Evolutionary conservation across 2,797 vertebrate genomes (phyloP).

Genomic region (Chromis chromis): DNA sequence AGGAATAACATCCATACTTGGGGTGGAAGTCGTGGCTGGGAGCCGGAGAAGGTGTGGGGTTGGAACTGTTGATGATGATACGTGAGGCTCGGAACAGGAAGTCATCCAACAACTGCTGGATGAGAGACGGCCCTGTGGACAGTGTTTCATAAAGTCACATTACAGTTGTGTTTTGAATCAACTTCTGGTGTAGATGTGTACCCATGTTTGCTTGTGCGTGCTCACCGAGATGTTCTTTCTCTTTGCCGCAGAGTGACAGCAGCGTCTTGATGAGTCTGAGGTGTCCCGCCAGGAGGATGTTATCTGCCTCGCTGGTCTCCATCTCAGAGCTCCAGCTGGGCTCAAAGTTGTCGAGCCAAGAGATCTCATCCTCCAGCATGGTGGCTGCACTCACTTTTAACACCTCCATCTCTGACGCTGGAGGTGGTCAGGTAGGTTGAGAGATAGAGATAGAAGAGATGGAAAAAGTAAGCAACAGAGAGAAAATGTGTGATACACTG

Average conservation of each 20-base stretch:
- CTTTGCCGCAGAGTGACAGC: constrained; percentile 94
- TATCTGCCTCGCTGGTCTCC: constrained; percentile 97
- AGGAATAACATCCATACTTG: constrained; percentile 85
- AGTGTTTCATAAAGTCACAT: constrained; percentile 1
- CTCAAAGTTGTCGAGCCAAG: constrained; percentile 98
- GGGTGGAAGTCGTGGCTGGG: constrained; percentile 98
- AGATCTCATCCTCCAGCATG: constrained; percentile 99
- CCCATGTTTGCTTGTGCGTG: neutral
- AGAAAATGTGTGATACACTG: neutral
- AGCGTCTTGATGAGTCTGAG: constrained; percentile 97
- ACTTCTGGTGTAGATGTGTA: neutral
- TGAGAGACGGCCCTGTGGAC: constrained; percentile 92
- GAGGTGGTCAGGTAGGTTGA: neutral
- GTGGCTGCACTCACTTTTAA: constrained; percentile 93
- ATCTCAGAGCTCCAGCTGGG: constrained; percentile 96
- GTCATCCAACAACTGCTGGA: constrained; percentile 97
- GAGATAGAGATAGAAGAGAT: neutral
- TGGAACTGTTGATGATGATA: constrained; percentile 98
- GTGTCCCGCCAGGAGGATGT: constrained; percentile 96
- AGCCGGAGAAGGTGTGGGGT: constrained; percentile 90
- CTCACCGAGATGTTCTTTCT: constrained; percentile 97
- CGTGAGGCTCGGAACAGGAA: constrained; percentile 99
- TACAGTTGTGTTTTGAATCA: neutral
- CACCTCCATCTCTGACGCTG: constrained; percentile 97
- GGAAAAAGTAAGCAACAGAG: constrained; percentile 9